Evolutionary conservation across 2,113 vertebrate species (phyloP), one percentile per base, ranked within the genome.

Genomic region (Zapus hudsonius): DNA sequence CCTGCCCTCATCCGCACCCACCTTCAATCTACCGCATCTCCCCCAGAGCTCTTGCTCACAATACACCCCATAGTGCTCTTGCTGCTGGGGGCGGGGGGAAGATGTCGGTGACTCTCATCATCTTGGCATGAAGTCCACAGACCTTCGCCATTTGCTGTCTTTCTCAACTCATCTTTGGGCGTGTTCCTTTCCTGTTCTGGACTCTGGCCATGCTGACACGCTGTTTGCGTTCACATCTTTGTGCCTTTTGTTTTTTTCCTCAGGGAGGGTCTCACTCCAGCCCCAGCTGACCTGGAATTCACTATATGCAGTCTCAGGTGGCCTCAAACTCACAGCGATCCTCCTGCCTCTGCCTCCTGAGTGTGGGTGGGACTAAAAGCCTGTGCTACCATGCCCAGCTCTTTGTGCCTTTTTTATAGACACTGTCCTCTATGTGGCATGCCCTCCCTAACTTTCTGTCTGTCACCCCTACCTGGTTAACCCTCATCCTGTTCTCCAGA

Each of bases 1-100:
- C 38, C 63, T 81, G 40, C 33, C 84, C 52, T 76, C 67, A 44
- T 47, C 20, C 55, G 25, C 3, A 9, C 7, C 57, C 19, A 13
- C 29, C 76, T 47, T n/a, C 70, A 25, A n/a, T 3, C 29, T 36
- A 0, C 33, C 0, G 0, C 59, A 6, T 44, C 2, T 4, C 67
- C 1, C 31, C 38, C 31, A 33, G 74, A 33, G n/a, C 36, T 69
- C 79, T 84, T 47, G 80, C 76, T 72, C 85, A 70, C 57, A 84
- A 25, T 52, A 3, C 66, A 72, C 11, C 42, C 4, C 31, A 3
- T 69, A 22, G 63, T 86, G 47, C 15, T 0, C 22, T 23, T 38
- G 7, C 64, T 55, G 59, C 40, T 80, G 57, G 59, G n/a, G n/a
- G n/a, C n/a, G 25, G 4, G 7, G 67, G 27, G 36, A 69, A 57